Percentiles rank a stretch among this genome's conserved stretches.
Evolutionary conservation across 2,113 vertebrate species (phyloP).

Genomic region (Rousettus leschenaultii): DNA sequence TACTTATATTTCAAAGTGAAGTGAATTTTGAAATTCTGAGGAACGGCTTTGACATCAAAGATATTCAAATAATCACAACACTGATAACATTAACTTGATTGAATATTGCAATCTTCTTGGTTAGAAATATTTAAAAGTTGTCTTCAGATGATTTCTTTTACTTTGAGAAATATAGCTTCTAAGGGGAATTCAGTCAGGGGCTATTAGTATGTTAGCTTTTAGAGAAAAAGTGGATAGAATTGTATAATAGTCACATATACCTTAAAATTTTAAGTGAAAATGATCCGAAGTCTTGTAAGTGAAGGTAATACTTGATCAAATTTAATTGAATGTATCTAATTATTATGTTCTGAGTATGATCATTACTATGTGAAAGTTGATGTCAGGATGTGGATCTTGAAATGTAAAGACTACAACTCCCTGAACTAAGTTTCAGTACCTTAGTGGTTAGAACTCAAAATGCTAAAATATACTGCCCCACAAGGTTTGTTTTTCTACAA

Average conservation of each 20-base stretch:
- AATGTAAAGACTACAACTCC: not conserved
- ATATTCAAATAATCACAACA: conserved; percentile 63
- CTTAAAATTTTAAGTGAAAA: conserved; percentile 54
- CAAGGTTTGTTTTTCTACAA: not conserved
- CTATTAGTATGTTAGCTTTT: conserved; percentile 13
- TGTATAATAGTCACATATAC: conserved; percentile 37
- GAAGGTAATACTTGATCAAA: conserved; percentile 22
- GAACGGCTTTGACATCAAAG: conserved; percentile 56
- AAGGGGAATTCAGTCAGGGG: conserved; percentile 13
- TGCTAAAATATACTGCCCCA: not conserved
- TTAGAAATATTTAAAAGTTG: conserved; percentile 57
- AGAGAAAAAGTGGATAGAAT: not conserved
- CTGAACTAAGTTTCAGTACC: not conserved
- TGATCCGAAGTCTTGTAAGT: not conserved
- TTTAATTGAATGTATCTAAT: conserved; percentile 36
- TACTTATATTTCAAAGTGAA: conserved; percentile 69
- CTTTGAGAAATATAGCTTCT: conserved; percentile 46
- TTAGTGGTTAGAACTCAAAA: not conserved
- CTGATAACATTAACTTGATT: conserved; percentile 68
- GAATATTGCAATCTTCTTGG: conserved; percentile 40
- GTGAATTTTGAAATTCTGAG: conserved; percentile 64
- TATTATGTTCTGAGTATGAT: not conserved
- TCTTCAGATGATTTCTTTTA: conserved; percentile 48
- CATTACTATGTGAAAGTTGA: not conserved
- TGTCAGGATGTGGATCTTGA: not conserved